Evolutionary conservation across 2,113 vertebrate species (phyloP), one percentile per base, ranked within the genome.

Genomic region (Sclerurus mexicanus): DNA sequence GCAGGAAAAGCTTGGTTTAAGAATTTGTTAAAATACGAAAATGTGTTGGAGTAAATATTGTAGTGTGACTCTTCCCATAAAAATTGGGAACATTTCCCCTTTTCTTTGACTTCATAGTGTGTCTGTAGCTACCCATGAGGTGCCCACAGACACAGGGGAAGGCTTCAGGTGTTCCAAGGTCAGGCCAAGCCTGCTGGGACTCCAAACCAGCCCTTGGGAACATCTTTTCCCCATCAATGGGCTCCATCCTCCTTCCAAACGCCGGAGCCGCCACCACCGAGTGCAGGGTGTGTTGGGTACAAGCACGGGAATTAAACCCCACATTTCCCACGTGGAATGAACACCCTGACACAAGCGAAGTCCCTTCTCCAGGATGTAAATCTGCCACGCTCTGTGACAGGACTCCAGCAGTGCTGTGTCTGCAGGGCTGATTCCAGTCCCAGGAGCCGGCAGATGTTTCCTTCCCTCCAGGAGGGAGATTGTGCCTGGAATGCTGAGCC

Each of bases 301-400:
- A 0, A 21, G 11, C 14, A 49, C 37, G 21, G 7, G 4, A 23
- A 15, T 20, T 3, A 20, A 46, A 76, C 3, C 55, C 72, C 40
- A 8, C 21, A 1, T 6, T 11, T 53, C 10, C 49, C 63, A 24
- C 4, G 0, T 0, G 6, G 42, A 11, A 13, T 0, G 10, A 78
- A 8, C 2, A 44, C 3, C 23, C 58, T 10, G n/a, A 7, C 60
- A 20, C 33, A 12, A 27, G 39, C 6, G 0, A 12, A 53, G 28
- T 8, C 64, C 21, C 35, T 23, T 25, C 44, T 35, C 73, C 59
- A 14, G 59, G 78, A 4, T 6, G 24, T 7, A 25, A 39, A 60
- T 39, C 14, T 17, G 4, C 23, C 35, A 2, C 20, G 60, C 30
- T 47, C 14, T 12, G 39, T 21, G 60, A 16, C 20, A 20, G 1